phyloP scores from a whole-genome alignment of 2,888 invertebrate genomes.

The Heliconius ethilla region DNA sequence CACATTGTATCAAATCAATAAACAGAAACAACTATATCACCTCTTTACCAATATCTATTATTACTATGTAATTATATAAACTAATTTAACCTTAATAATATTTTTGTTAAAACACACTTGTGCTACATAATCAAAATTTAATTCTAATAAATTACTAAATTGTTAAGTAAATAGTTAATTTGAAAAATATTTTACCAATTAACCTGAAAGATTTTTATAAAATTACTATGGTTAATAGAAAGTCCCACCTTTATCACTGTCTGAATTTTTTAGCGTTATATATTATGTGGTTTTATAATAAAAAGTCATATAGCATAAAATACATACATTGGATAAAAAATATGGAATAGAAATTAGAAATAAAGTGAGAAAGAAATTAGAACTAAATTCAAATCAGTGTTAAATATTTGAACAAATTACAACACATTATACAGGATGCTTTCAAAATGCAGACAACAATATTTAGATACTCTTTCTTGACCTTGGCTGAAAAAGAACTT shows the following conservation, averaged over 20 bases:
- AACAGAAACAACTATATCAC: constrained; percentile 33
- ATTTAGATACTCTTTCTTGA: not conserved
- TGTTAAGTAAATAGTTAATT: not conserved
- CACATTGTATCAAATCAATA: constrained; percentile 66
- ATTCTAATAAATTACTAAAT: no score
- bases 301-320: not conserved
- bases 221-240: not conserved
- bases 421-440: not conserved
- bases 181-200: not conserved
- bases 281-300: not conserved
- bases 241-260: no score
- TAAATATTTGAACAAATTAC: not conserved
- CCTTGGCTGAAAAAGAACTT: constrained; percentile 2
- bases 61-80: not conserved
- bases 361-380: no score
- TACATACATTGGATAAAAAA: not conserved
- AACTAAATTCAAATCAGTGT: not conserved
- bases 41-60: not conserved
- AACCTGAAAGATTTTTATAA: not conserved
- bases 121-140: not conserved
- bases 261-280: no score
- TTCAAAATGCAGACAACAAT: not conserved
- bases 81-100: no score
- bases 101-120: not conserved
- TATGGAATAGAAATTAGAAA: no score